These are phyloP conservation scores for Sphenopsis melanotis DNA, from an alignment of 2,797 vertebrate species.

Conservation along the genomic window DNA sequence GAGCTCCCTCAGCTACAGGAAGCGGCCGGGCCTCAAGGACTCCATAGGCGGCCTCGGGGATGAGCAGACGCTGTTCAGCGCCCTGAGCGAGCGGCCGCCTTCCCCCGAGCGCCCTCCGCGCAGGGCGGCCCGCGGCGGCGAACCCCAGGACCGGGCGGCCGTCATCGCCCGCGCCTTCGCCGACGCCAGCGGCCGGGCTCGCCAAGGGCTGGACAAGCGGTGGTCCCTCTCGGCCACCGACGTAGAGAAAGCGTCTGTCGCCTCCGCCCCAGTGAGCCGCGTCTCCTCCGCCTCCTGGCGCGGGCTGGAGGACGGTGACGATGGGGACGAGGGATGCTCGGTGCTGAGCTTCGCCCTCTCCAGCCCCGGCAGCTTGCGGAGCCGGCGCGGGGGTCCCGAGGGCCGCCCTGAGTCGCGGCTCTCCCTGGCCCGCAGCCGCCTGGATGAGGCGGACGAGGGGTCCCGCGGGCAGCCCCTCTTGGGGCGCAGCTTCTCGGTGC, in stretches of 20 bases:
- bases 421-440: conserved; percentile 79
- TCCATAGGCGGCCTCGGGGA: conserved; percentile 87
- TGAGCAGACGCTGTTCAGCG: conserved; percentile 82
- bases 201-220: conserved; percentile 82
- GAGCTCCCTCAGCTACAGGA: conserved; percentile 95
- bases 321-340: conserved; percentile 69
- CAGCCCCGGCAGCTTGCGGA: conserved; percentile 54
- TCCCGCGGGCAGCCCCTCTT: conserved; percentile 79
- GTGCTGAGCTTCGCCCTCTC: conserved; percentile 59
- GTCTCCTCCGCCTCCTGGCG: conserved; percentile 75
- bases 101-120: conserved; percentile 81
- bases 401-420: conserved; percentile 79
- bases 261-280: conserved; percentile 77
- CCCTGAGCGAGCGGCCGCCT: conserved; percentile 79
- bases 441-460: conserved; percentile 83
- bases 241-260: conserved; percentile 78
- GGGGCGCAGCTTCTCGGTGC: conserved; percentile 89
- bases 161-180: conserved; percentile 82
- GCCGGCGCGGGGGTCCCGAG: conserved; percentile 62
- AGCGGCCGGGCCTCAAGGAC: conserved; percentile 84
- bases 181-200: conserved; percentile 73
- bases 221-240: conserved; percentile 81
- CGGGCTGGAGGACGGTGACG: conserved; percentile 71
- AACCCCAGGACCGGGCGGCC: conserved; percentile 71
- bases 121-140: conserved; percentile 67